A percentile compares a stretch with the other conserved stretches of the same genome.
Conservation (phyloP, 2,797 vertebrate species). For the Oreortyx pictus region DNA sequence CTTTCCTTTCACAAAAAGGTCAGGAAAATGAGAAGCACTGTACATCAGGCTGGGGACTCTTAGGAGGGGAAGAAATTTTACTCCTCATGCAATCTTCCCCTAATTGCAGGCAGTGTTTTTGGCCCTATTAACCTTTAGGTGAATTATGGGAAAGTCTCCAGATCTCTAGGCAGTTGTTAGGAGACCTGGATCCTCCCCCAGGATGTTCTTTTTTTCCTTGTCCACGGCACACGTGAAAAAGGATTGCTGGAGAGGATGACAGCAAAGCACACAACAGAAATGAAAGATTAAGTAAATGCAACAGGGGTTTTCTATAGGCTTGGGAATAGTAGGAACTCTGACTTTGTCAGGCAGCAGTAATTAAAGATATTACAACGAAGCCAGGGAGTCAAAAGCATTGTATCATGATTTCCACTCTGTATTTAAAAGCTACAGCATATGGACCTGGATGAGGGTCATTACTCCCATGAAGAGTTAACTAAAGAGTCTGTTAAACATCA, state of each 20-base stretch:
- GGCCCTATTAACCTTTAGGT: neutral
- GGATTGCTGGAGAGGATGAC: rapidly evolving
- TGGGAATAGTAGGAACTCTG: neutral
- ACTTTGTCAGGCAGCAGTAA: neutral
- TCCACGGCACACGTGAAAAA: neutral
- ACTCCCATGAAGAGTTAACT: slow-evolving; percentile 3
- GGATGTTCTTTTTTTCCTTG: neutral
- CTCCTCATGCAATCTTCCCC: neutral
- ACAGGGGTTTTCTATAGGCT: neutral
- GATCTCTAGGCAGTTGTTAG: neutral
- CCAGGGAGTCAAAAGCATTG: slow-evolving; percentile 1
- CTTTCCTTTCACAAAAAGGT: neutral
- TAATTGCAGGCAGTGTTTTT: neutral
- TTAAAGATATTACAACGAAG: slow-evolving; percentile 2
- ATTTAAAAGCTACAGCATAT: neutral
- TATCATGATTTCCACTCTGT: neutral
- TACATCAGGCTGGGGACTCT: neutral
- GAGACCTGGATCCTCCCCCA: neutral
- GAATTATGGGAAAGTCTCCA: neutral
- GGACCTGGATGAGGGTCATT: slow-evolving; percentile 19
- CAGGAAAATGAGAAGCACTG: neutral
- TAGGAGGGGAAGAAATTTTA: neutral
- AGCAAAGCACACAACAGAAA: neutral
- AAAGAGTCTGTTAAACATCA: neutral
- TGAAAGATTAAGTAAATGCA: neutral